Evolutionary conservation across 2,113 vertebrate species (phyloP).

Genomic region (Nerophis lumbriciformis): DNA sequence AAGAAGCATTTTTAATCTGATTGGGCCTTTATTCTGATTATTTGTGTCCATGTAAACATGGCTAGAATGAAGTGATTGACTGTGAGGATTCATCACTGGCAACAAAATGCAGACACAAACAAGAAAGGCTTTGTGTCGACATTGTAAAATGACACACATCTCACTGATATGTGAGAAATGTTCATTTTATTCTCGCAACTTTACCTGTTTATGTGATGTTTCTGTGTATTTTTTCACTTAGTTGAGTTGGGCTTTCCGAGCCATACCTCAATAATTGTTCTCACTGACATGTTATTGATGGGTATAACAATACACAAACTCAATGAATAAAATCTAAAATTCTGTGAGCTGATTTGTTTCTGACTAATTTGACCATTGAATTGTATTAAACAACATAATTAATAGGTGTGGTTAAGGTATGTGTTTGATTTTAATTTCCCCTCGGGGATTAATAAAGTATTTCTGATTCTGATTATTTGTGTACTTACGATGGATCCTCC

Average conservation of each 20-base stretch:
- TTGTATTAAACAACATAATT: too few species aligned
- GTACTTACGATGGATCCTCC: neutral
- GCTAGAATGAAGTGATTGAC: constrained; percentile 10
- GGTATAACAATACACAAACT: neutral
- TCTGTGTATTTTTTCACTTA: neutral
- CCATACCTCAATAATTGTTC: neutral
- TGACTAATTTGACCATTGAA: neutral
- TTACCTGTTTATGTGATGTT: neutral
- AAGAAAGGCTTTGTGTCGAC: neutral
- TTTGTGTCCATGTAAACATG: too few species aligned
- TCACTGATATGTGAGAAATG: neutral
- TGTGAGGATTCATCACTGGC: constrained; percentile 16
- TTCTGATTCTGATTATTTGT: too few species aligned
- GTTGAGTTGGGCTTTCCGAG: neutral
- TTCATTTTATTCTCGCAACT: neutral
- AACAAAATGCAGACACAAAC: neutral
- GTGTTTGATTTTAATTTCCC: neutral
- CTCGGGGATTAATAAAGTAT: too few species aligned
- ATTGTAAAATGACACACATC: neutral
- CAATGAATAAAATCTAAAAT: neutral
- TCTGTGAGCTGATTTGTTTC: neutral
- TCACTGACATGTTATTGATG: neutral
- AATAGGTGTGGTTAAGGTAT: neutral
- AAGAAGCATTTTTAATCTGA: too few species aligned
- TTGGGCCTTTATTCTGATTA: too few species aligned